Evolutionary conservation across 2,888 invertebrate species (phyloP).

Genomic region (Zaprionus obscuricornis): DNA sequence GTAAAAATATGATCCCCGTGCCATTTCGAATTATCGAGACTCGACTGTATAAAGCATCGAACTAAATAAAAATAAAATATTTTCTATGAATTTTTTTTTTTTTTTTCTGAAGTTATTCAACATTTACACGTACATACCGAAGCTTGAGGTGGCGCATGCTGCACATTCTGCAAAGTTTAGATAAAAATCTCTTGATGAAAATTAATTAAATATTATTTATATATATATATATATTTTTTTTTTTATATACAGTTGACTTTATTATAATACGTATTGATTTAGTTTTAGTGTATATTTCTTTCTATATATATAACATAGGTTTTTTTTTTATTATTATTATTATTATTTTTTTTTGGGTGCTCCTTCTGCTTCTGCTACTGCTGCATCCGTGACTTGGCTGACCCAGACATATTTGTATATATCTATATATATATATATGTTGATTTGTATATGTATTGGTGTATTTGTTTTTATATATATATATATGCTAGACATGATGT

Average conservation of each 20-base stretch:
- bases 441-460: slow-evolving; percentile 17
- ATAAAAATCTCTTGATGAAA: too few relatives aligned
- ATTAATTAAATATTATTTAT: neutral
- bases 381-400: too few relatives aligned
- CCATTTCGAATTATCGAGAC: too few relatives aligned
- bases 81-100: too few relatives aligned
- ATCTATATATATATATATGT: slow-evolving; percentile 28
- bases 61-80: too few relatives aligned
- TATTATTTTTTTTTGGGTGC: slow-evolving; percentile 50
- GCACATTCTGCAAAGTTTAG: too few relatives aligned
- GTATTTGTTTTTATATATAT: slow-evolving; percentile 12
- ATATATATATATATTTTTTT: neutral
- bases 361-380: slow-evolving; percentile 17
- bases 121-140: too few relatives aligned
- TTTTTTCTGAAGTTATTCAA: too few relatives aligned
- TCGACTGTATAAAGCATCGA: too few relatives aligned
- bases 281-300: slow-evolving; percentile 36
- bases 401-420: slow-evolving; percentile 37
- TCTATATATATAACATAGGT: slow-evolving; percentile 26
- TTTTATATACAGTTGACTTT: slow-evolving; percentile 74
- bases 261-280: slow-evolving; percentile 65
- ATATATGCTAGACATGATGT: slow-evolving; percentile 50
- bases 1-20: too few relatives aligned
- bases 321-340: slow-evolving; percentile 45
- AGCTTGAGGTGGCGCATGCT: too few relatives aligned